Percentiles rank a stretch among this genome's conserved stretches.
phyloP scores from a whole-genome alignment of 2,113 vertebrate species.

The Sinocyclocheilus anophthalmus region DNA sequence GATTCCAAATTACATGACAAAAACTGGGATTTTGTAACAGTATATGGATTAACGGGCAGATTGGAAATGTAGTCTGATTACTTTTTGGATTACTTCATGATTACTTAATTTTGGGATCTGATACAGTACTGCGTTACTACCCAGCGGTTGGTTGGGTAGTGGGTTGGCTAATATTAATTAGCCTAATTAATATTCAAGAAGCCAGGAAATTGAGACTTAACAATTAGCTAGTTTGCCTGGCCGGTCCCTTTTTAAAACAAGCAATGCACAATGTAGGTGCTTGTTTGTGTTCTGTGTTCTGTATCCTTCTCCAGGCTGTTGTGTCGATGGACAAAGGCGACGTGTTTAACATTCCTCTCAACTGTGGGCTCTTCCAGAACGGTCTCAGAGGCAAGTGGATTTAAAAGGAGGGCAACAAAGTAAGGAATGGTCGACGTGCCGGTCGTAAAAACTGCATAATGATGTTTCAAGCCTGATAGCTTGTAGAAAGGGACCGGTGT shows the following conservation, averaged over 20 bases:
- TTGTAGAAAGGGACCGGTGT: not conserved
- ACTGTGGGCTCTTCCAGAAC: not conserved
- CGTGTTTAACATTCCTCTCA: constrained; percentile 12
- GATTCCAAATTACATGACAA: too few species aligned
- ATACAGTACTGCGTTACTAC: too few species aligned
- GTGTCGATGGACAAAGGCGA: not conserved
- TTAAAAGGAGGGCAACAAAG: constrained; percentile 6
- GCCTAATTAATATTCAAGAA: not conserved
- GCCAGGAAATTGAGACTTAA: not conserved
- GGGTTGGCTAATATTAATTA: not conserved
- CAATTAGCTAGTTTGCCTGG: not conserved
- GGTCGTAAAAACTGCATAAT: constrained; percentile 8
- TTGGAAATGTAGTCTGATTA: too few species aligned
- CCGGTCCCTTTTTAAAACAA: not conserved
- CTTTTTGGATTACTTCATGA: too few species aligned
- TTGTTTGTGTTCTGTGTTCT: not conserved
- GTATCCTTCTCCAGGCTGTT: not conserved
- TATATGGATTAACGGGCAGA: too few species aligned
- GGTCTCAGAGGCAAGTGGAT: not conserved
- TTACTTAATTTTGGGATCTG: too few species aligned
- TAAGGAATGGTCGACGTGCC: too few species aligned
- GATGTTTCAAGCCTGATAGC: not conserved
- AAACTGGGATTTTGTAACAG: too few species aligned
- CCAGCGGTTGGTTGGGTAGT: too few species aligned
- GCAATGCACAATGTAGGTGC: not conserved